Conservation (phyloP, 2,113 vertebrate species). For the Pavo muticus region DNA sequence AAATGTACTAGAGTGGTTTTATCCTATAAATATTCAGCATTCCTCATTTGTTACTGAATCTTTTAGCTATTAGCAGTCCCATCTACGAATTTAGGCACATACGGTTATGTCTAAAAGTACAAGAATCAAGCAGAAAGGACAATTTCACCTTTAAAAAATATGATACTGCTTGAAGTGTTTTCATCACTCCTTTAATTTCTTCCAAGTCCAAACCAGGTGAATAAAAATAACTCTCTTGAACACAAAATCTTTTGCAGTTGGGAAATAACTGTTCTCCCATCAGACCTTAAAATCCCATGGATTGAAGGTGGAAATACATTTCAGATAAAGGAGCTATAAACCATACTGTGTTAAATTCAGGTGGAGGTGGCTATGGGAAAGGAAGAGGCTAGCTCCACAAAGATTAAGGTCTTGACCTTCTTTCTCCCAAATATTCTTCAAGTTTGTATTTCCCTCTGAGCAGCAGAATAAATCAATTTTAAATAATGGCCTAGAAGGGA, state of each 20-base stretch:
- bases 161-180: background rate
- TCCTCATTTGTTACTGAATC: background rate
- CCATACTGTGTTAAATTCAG: background rate
- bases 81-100: background rate
- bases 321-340: conserved; percentile 21
- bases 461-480: conserved; percentile 48
- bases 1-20: background rate
- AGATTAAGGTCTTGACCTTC: conserved; percentile 60
- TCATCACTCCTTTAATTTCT: conserved; percentile 9
- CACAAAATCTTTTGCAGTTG: background rate
- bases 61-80: background rate
- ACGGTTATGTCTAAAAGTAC: background rate
- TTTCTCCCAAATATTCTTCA: conserved; percentile 42
- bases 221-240: background rate
- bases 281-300: background rate
- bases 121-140: background rate
- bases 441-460: conserved; percentile 31
- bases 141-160: background rate
- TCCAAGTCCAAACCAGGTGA: background rate
- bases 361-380: background rate
- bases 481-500: conserved; percentile 21
- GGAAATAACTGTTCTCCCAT: conserved; percentile 4
- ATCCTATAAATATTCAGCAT: background rate
- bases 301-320: conserved; percentile 20
- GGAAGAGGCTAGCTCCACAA: background rate